Conservation (phyloP, 2,888 invertebrate genomes). For the Cremastobaeus sp. region DNA sequence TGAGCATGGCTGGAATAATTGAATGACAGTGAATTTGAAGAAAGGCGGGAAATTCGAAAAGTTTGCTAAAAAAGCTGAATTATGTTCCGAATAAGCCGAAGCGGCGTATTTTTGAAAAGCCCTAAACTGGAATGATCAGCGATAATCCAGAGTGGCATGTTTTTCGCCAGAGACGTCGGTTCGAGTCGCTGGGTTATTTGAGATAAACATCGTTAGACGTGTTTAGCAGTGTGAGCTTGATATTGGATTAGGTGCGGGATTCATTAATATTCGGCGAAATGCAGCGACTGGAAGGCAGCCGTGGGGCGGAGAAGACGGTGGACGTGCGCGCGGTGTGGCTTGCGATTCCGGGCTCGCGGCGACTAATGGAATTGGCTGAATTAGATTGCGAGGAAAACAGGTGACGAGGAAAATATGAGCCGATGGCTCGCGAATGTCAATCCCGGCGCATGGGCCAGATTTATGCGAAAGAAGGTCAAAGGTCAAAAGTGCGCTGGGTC, state of each 20-base stretch:
- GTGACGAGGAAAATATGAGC: constrained; percentile 35
- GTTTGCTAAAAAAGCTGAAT: too few relatives aligned
- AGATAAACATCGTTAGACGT: constrained; percentile 28
- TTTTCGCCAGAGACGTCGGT: constrained; percentile 11
- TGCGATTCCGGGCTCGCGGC: neutral
- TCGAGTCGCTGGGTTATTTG: neutral
- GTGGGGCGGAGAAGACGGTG: neutral
- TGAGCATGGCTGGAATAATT: too few relatives aligned
- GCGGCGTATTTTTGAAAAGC: too few relatives aligned
- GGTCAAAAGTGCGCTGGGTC: constrained; percentile 67
- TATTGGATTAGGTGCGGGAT: constrained; percentile 14
- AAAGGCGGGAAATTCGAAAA: too few relatives aligned
- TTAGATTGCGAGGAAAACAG: constrained; percentile 46
- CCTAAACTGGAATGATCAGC: too few relatives aligned
- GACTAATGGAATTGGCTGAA: constrained; percentile 48
- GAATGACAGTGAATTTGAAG: too few relatives aligned
- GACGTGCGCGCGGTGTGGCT: neutral
- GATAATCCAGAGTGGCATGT: too few relatives aligned
- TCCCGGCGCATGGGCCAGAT: constrained; percentile 41
- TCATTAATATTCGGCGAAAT: constrained; percentile 34
- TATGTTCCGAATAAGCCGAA: too few relatives aligned
- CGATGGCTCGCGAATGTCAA: constrained; percentile 49
- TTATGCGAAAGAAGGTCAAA: constrained; percentile 64
- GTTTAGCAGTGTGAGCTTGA: constrained; percentile 17
- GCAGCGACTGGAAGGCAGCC: too few relatives aligned